A percentile compares a stretch with the other conserved stretches of the same genome.
Evolutionary conservation across 2,888 invertebrate species (phyloP).

Genomic region (Odiellus spinosus): DNA sequence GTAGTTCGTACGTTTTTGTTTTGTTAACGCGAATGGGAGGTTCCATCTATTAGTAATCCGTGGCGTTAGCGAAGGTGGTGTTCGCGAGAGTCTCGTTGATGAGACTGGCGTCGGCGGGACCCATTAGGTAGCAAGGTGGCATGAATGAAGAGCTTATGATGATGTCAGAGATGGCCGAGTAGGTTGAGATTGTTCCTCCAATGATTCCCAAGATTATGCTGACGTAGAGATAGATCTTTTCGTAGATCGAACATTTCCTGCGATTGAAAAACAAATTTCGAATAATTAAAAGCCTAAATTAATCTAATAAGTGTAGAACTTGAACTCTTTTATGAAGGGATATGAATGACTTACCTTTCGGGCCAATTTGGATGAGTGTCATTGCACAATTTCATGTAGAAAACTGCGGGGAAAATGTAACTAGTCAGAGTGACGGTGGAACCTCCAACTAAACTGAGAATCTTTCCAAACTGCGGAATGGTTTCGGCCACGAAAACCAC

Average conservation of each 20-base stretch:
- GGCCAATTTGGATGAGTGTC: slow-evolving; percentile 34
- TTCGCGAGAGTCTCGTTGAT: no score
- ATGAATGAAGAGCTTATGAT: slow-evolving; percentile 1
- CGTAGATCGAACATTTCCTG: slow-evolving; percentile 41
- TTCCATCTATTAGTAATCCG: no score
- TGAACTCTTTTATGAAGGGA: no score
- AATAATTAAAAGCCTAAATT: background rate
- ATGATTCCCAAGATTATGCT: slow-evolving; percentile 41
- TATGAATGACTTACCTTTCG: slow-evolving; percentile 28
- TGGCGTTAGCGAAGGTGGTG: no score
- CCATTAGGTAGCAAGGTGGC: background rate
- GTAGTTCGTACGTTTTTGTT: no score
- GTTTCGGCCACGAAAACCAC: slow-evolving; percentile 62
- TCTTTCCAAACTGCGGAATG: slow-evolving; percentile 66
- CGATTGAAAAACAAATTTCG: slow-evolving; percentile 23
- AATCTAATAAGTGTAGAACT: no score
- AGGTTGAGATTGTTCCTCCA: slow-evolving; percentile 44
- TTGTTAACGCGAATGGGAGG: no score
- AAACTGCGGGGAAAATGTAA: slow-evolving; percentile 64
- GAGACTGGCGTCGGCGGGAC: no score
- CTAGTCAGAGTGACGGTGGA: slow-evolving; percentile 66
- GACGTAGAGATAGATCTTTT: slow-evolving; percentile 44
- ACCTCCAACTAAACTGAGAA: slow-evolving; percentile 71
- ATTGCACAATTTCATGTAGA: slow-evolving; percentile 51
- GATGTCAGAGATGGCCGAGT: slow-evolving; percentile 42